phyloP scores from a whole-genome alignment of 2,888 invertebrate species.

The Operophtera brumata region DNA sequence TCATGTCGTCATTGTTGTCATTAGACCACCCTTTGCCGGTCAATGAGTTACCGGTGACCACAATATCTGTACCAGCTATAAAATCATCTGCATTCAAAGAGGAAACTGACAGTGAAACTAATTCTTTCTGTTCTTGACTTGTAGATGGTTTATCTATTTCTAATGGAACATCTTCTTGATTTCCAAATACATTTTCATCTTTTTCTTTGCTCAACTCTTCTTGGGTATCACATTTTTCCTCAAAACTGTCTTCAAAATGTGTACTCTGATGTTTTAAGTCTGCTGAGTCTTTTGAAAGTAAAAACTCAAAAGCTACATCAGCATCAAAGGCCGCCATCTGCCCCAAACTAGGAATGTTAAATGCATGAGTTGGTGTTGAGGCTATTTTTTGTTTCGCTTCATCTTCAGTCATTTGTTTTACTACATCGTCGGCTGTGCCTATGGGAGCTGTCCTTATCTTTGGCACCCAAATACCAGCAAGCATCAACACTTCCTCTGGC shows the following conservation, averaged over 20 bases:
- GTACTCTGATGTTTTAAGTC: conserved; percentile 40
- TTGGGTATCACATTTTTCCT: conserved; percentile 30
- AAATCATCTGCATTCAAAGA: conserved; percentile 63
- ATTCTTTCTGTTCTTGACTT: conserved; percentile 51
- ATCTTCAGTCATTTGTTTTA: conserved; percentile 80
- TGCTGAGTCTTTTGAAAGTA: conserved; percentile 78
- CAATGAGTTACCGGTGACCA: conserved; percentile 83
- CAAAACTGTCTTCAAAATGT: conserved; percentile 29
- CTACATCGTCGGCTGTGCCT: conserved; percentile 89
- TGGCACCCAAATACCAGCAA: conserved; percentile 93
- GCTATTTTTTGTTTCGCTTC: conserved; percentile 66
- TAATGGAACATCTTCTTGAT: conserved; percentile 32
- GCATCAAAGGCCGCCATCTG: conserved; percentile 81
- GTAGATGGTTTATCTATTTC: conserved; percentile 58
- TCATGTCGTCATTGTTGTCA: conserved; percentile 80
- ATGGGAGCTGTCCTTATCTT: conserved; percentile 88
- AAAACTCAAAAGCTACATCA: conserved; percentile 86
- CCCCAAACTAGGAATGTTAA: conserved; percentile 67
- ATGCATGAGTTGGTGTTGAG: conserved; percentile 58
- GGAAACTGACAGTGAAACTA: conserved; percentile 50
- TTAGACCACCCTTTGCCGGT: conserved; percentile 84
- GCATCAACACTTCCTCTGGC: conserved; percentile 89
- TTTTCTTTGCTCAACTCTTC: conserved; percentile 31
- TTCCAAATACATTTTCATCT: conserved; percentile 4
- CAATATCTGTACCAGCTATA: conserved; percentile 54